Base-by-base conservation (phyloP, 2,113 vertebrate species). In the Solea solea region DNA sequence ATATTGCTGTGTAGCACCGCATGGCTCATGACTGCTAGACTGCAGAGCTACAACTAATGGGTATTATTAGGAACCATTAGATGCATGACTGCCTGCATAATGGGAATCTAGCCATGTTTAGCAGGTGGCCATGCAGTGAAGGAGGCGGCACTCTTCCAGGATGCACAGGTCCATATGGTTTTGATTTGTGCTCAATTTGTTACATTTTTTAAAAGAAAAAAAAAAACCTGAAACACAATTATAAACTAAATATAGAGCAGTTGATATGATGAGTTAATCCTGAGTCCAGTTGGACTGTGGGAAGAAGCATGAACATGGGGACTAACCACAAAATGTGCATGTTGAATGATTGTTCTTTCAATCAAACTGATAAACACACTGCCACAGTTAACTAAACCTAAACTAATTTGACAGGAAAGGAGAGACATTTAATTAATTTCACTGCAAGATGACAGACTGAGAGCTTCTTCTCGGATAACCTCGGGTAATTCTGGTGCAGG, bases 21-120 rank as follows among this genome's bases (percentile, higher is more conserved):
- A 42, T 40, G 11, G 50, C 39, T 64, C 71, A 9, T 64, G 75
- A 78, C 42, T 61, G 64, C 57, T 61, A 74, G 11, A 48, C 42
- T 45, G 69, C 56, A 60, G 69, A 74, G 73, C 66, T 88, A 74
- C 83, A 77, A 72, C 80, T 90, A 89, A 91, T 90, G 76, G 80
- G 66, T 84, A 81, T 92, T 84, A 92, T 91, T 90, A 90, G 77
- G 70, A 64, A 67, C 64, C 74, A 78, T 88, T 82, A 87, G 82
- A 89, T 80, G 65, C 84, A 86, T 72, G 82, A 76, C 83, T 91
- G 84, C 86, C 79, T 78, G 78, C 74, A 86, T 78, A 86, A 89
- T 86, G 88, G 88, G 89, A 92, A 77, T 69, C 39, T 13, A 68
- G 89, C 93, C 91, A 93, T 90, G 77, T 90, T 85, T 82, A 90